A percentile compares a stretch with the other conserved stretches of the same genome.
Evolutionary conservation across 2,888 invertebrate species (phyloP).

Genomic region (Prionchulus punctatus): DNA sequence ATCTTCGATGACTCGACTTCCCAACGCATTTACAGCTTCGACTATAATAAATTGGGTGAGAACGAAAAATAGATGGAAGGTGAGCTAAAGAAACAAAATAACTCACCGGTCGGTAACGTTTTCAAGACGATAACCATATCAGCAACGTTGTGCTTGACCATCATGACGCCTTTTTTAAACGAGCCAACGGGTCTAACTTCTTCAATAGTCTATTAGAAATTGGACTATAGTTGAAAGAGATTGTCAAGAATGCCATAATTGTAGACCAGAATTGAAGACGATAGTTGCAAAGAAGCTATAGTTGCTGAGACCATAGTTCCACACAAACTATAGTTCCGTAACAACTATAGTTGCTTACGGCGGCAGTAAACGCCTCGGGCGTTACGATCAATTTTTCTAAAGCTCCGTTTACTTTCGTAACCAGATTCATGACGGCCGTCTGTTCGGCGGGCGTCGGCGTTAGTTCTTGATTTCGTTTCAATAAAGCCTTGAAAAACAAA

Average conservation of each 20-base stretch:
- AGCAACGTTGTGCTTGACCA: slow-evolving; percentile 81
- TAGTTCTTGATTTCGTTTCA: slow-evolving; percentile 78
- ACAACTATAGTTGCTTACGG: slow-evolving; percentile 48
- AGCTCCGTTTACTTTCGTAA: slow-evolving; percentile 83
- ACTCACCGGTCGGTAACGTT: slow-evolving; percentile 63
- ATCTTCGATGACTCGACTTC: slow-evolving; percentile 68
- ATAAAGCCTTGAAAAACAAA: too few relatives aligned
- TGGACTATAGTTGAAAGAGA: too few relatives aligned
- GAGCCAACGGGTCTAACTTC: slow-evolving; percentile 93
- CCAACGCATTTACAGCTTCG: slow-evolving; percentile 79
- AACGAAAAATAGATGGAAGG: not conserved
- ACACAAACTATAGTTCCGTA: not conserved
- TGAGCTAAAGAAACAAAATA: not conserved
- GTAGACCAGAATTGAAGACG: too few relatives aligned
- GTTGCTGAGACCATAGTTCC: not conserved
- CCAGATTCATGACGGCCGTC: slow-evolving; percentile 73
- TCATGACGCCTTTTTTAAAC: slow-evolving; percentile 93
- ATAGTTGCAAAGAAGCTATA: too few relatives aligned
- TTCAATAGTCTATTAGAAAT: slow-evolving; percentile 56
- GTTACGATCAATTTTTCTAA: slow-evolving; percentile 83
- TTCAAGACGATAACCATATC: slow-evolving; percentile 92
- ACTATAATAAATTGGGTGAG: slow-evolving; percentile 37
- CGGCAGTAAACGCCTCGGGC: slow-evolving; percentile 81
- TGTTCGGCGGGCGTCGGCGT: slow-evolving; percentile 79
- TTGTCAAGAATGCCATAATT: too few relatives aligned